These are phyloP conservation scores for Rutilus rutilus DNA, from an alignment of 2,113 vertebrate genomes.

Conservation along the genomic window DNA sequence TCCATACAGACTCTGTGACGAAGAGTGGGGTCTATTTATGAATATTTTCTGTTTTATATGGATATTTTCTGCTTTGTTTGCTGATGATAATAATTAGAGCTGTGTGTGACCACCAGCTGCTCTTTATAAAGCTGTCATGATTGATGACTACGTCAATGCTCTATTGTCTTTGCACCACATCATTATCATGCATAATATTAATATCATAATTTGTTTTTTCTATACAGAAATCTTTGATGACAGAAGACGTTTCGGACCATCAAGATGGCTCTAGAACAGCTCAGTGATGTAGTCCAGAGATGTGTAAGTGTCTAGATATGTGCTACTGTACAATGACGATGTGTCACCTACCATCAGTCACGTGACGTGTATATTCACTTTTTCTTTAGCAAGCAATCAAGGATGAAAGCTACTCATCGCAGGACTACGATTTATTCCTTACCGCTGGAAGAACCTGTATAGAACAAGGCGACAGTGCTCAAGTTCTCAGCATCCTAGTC, in stretches of 20 bases:
- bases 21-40: background rate
- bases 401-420: conserved; percentile 83
- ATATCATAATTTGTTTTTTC: background rate
- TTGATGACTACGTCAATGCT: background rate
- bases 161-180: background rate
- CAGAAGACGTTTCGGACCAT: conserved; percentile 24
- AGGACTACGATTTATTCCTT: conserved; percentile 88
- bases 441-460: conserved; percentile 85
- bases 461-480: conserved; percentile 83
- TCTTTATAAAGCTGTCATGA: conserved; percentile 24
- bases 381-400: conserved; percentile 83
- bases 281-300: conserved; percentile 90
- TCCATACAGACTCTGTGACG: background rate
- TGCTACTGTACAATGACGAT: background rate
- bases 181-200: background rate
- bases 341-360: background rate
- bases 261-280: conserved; percentile 88
- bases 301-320: conserved; percentile 82
- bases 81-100: background rate
- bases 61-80: background rate
- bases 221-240: conserved; percentile 37
- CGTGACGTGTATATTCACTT: background rate
- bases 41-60: background rate
- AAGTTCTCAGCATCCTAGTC: conserved; percentile 87
- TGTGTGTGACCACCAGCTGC: background rate